phyloP scores from a whole-genome alignment of 2,113 vertebrate species.

The Pygathrix nemaeus region DNA sequence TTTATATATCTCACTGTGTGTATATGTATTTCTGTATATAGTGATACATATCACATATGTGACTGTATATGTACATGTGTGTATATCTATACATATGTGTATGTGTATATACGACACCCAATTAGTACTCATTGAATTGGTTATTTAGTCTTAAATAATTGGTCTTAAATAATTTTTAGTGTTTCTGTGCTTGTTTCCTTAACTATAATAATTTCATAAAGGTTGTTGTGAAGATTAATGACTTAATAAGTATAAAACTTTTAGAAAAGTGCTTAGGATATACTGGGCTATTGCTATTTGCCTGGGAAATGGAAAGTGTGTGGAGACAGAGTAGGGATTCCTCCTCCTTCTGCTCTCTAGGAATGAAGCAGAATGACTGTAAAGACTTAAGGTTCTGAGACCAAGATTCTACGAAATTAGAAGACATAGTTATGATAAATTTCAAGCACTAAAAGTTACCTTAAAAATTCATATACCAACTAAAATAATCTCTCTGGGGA shows the following conservation, averaged over 20 bases:
- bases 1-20: no score
- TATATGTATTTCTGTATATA: no score
- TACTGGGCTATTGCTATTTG: neutral
- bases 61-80: neutral
- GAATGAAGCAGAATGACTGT: neutral
- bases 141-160: no score
- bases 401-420: neutral
- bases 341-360: neutral
- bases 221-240: neutral
- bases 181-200: neutral
- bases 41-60: neutral
- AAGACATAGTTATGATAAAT: neutral
- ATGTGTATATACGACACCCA: no score
- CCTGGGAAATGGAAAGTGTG: neutral
- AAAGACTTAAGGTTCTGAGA: neutral
- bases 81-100: neutral
- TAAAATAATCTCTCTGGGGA: neutral
- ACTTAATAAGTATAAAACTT: neutral
- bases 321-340: neutral
- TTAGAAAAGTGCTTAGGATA: neutral
- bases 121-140: neutral
- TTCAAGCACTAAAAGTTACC: neutral
- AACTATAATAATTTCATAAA: neutral
- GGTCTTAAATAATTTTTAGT: neutral
- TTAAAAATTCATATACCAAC: slow-evolving; percentile 10